Percentiles rank a stretch among this genome's conserved stretches.
Conservation (phyloP, 2,888 invertebrate species). For the Crepidodera aurea region DNA sequence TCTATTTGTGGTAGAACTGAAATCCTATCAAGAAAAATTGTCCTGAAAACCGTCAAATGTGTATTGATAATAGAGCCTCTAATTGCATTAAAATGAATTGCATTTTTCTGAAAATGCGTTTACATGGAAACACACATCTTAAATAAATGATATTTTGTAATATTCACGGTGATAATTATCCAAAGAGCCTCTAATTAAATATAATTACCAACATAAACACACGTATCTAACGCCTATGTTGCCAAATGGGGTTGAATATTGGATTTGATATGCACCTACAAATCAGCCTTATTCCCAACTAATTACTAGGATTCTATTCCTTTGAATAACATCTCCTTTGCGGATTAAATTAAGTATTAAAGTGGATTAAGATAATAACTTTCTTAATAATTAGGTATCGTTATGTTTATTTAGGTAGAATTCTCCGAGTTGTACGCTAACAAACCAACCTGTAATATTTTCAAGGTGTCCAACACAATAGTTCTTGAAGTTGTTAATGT, state of each 20-base stretch:
- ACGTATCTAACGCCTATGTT: neutral
- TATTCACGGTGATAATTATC: too few species aligned
- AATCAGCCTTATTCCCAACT: neutral
- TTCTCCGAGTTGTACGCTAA: neutral
- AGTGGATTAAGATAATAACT: neutral
- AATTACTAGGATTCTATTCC: neutral
- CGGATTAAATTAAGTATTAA: neutral
- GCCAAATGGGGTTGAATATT: neutral
- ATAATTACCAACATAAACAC: too few species aligned
- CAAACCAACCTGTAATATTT: constrained; percentile 9
- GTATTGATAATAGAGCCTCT: too few species aligned
- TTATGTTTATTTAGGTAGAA: too few species aligned
- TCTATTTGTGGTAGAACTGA: too few species aligned
- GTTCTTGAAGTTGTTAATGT: constrained; percentile 22
- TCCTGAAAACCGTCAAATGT: too few species aligned
- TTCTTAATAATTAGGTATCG: neutral
- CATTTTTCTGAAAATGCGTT: too few species aligned
- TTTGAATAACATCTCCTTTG: neutral
- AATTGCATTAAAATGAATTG: too few species aligned
- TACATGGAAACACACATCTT: too few species aligned
- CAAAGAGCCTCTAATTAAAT: too few species aligned
- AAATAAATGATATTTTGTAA: too few species aligned
- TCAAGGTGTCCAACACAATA: constrained; percentile 26
- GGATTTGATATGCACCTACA: neutral
- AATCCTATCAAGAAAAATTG: too few species aligned